Conservation (phyloP, 2,888 invertebrate genomes). For the Oligia fasciuncula region DNA sequence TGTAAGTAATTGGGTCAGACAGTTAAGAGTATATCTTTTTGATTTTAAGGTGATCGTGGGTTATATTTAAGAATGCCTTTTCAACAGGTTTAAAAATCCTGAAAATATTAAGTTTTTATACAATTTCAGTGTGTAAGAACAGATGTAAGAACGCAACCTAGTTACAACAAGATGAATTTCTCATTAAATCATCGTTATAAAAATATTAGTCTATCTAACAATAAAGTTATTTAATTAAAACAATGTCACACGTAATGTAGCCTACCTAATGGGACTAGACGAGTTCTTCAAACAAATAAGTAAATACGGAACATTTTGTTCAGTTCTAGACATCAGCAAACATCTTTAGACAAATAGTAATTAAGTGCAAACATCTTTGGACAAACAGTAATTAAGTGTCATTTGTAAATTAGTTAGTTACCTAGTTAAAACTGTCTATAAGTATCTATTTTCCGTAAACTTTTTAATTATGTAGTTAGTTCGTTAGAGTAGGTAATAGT, state of each 20-base stretch:
- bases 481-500: neutral
- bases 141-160: neutral
- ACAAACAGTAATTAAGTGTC: conserved; percentile 10
- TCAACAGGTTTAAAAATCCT: too few relatives aligned
- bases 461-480: neutral
- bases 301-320: neutral
- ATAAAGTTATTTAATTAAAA: neutral
- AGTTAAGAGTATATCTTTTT: neutral
- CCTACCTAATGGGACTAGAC: neutral
- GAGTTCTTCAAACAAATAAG: conserved; percentile 11
- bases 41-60: neutral
- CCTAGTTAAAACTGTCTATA: too few relatives aligned
- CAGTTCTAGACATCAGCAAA: conserved; percentile 13
- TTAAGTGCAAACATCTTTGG: conserved; percentile 13
- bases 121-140: neutral
- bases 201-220: neutral
- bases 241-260: neutral
- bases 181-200: neutral
- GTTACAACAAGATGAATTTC: neutral
- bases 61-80: neutral
- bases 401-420: conserved; percentile 13
- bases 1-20: conserved; percentile 13
- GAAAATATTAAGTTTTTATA: neutral
- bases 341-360: conserved; percentile 7
- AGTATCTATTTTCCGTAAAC: too few relatives aligned